Conservation (phyloP, 2,113 vertebrate genomes). For the Notiomystis cincta region DNA sequence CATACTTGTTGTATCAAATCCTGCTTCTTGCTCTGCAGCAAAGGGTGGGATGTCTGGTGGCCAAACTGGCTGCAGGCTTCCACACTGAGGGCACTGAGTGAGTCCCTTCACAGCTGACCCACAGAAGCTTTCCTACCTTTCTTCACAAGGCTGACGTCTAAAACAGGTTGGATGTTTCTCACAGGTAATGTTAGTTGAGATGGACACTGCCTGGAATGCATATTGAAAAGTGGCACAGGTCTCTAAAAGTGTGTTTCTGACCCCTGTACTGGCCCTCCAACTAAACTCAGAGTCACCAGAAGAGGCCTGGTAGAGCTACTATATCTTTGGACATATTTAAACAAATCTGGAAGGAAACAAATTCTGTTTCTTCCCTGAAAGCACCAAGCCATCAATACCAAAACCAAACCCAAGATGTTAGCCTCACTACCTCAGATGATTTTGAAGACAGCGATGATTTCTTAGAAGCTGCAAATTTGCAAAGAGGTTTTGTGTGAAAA, state of each 20-base stretch:
- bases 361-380: not conserved
- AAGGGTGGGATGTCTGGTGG: not conserved
- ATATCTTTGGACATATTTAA: not conserved
- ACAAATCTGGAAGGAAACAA: not conserved
- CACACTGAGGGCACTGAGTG: rapidly evolving
- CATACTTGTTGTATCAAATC: not conserved
- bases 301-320: not conserved
- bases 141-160: not conserved
- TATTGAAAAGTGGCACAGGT: not conserved
- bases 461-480: not conserved
- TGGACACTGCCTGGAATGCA: not conserved
- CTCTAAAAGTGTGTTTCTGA: not conserved
- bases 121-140: not conserved
- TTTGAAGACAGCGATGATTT: not conserved
- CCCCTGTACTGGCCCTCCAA: not conserved
- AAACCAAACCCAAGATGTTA: not conserved
- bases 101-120: not conserved
- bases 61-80: not conserved
- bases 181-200: not conserved
- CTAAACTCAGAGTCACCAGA: not conserved
- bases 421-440: not conserved
- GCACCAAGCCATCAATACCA: not conserved
- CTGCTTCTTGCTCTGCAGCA: not conserved
- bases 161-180: not conserved
- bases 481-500: not conserved